These are phyloP conservation scores for Gari tellinella DNA, from an alignment of 2,888 invertebrate genomes.

Conservation along the genomic window DNA sequence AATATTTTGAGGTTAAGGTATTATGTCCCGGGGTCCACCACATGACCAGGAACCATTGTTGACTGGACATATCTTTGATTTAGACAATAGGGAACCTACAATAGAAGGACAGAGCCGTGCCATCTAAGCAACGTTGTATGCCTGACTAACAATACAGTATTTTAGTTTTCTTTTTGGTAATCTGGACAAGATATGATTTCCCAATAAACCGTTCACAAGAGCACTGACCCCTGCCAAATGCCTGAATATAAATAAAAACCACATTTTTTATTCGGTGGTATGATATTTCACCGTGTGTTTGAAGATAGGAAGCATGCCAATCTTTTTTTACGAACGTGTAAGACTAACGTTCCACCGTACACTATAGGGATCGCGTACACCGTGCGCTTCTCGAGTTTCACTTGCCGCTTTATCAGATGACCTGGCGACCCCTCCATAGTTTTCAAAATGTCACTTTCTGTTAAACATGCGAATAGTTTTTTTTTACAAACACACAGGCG, in stretches of 20 bases:
- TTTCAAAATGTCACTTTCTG: slow-evolving; percentile 51
- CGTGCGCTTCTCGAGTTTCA: slow-evolving; percentile 18
- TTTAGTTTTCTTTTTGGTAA: neutral
- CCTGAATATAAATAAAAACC: slow-evolving; percentile 3
- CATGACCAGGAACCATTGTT: no score
- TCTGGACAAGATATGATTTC: slow-evolving; percentile 1
- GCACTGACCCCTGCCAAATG: slow-evolving; percentile 14
- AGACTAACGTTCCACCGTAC: neutral
- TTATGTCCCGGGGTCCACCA: no score
- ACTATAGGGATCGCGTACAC: slow-evolving; percentile 2
- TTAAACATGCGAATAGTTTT: slow-evolving; percentile 28
- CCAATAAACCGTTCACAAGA: slow-evolving; percentile 9
- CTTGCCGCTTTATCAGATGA: slow-evolving; percentile 28
- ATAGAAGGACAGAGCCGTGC: neutral
- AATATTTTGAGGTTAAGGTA: no score
- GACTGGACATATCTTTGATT: neutral
- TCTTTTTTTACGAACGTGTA: neutral
- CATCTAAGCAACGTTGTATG: neutral
- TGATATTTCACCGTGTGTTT: slow-evolving; percentile 20
- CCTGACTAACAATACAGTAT: slow-evolving; percentile 2
- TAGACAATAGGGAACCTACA: neutral
- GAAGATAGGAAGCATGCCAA: slow-evolving; percentile 37
- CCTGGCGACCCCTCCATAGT: slow-evolving; percentile 25
- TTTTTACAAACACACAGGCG: neutral
- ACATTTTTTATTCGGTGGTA: neutral